Percentiles rank a stretch among this genome's conserved stretches.
These are phyloP conservation scores for Rallus crepitans DNA, from an alignment of 2,797 vertebrate genomes.

Conservation along the genomic window DNA sequence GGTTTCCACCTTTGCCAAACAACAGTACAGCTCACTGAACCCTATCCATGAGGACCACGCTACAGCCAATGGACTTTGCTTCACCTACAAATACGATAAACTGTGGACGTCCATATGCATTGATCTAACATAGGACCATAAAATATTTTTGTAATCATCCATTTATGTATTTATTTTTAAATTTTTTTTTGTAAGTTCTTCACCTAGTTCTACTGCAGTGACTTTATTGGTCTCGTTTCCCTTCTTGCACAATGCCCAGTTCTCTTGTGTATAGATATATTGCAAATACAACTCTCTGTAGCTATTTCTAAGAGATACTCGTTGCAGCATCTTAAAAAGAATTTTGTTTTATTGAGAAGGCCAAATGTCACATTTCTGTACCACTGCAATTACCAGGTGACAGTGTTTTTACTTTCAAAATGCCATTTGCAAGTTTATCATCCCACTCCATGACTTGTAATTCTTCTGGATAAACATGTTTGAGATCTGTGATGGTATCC, in stretches of 20 bases:
- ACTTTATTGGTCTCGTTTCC: background rate
- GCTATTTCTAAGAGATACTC: background rate
- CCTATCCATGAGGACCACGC: background rate
- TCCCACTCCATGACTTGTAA: background rate
- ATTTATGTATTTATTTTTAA: background rate
- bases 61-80: background rate
- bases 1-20: background rate
- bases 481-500: constrained; percentile 54
- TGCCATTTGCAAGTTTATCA: constrained; percentile 47
- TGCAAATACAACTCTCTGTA: background rate
- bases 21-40: background rate
- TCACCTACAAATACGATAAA: background rate
- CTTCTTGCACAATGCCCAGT: background rate
- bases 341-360: constrained; percentile 24
- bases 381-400: constrained; percentile 27
- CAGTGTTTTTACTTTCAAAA: constrained; percentile 43
- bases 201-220: background rate
- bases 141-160: background rate
- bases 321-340: background rate
- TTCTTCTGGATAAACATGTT: constrained; percentile 53
- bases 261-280: background rate
- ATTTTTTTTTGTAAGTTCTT: background rate
- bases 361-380: background rate
- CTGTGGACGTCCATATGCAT: background rate
- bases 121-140: background rate